Evolutionary conservation across 1,140 invertebrate species (phyloP), one percentile per base, ranked within the genome.

Genomic region (Zelostemma sp.): DNA sequence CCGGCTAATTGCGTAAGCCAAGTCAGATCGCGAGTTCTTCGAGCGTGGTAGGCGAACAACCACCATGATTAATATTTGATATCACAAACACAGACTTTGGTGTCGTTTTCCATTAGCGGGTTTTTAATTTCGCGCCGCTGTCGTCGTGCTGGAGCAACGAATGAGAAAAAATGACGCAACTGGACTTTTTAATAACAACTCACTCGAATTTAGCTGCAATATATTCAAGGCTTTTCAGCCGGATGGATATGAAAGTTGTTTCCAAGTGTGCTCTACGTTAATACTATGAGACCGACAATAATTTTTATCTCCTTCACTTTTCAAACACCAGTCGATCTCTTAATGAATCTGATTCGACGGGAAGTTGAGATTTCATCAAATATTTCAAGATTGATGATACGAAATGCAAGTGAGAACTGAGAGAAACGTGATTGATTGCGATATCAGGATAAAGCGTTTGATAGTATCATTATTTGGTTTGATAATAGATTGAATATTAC

Each of bases 61-160:
- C 53, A 57, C 31, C 65, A 62, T 56, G 55, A 62, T 61, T 61
- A 58, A 61, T 58, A 28, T 18, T n/a, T 48, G 14, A 33, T 62
- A 68, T 68, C 66, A 59, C 59, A 63, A 59, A 49, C 33, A 25
- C 54, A 41, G 45, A 59, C 47, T 57, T 60, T 57, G 53, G 57
- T 50, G 57, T 56, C 38, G 57, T 25, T 46, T 14, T 21, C 40
- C 12, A 11, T n/a, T 14, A 12, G 40, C 43, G 17, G 17, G 61
- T 50, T 51, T 33, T 51, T 61, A 33, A n/a, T 38, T 38, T 38
- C 21, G 21, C 21, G 21, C 21, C 21, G 3, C 21, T 25, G 21
- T 8, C 3, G 21, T n/a, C 35, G 11, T 31, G 11, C 11, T 31
- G 28, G 5, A 31, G 28, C 5, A 31, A 31, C 28, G n/a, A 31